These are phyloP conservation scores for Petrolisthes cinctipes DNA, from an alignment of 2,888 invertebrate genomes.

Conservation along the genomic window DNA sequence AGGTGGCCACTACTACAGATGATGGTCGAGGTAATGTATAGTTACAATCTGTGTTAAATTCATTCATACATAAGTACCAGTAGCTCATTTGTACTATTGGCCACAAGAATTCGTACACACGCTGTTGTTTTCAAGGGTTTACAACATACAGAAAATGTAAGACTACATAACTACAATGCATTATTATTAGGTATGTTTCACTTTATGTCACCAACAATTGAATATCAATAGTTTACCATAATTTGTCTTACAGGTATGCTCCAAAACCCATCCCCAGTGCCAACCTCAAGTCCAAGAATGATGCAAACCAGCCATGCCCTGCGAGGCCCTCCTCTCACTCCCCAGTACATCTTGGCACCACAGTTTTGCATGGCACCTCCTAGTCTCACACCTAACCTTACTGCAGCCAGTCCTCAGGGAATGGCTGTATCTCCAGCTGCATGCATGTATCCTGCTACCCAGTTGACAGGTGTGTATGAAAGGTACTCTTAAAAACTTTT, in stretches of 20 bases:
- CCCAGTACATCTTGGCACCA: slow-evolving; percentile 7
- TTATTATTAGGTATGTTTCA: too few relatives aligned
- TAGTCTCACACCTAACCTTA: neutral
- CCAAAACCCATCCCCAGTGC: neutral
- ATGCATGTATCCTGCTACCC: slow-evolving; percentile 1
- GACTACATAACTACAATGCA: too few relatives aligned
- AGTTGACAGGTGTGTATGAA: neutral
- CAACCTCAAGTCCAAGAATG: neutral
- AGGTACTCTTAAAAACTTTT: neutral
- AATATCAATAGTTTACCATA: too few relatives aligned
- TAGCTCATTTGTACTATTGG: too few relatives aligned
- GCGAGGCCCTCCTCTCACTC: neutral
- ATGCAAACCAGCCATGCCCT: neutral
- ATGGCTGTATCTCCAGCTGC: neutral
- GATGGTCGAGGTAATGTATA: neutral
- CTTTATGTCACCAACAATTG: too few relatives aligned
- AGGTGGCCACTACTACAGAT: neutral
- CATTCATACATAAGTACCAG: too few relatives aligned
- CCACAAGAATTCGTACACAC: too few relatives aligned
- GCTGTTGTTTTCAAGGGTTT: too few relatives aligned
- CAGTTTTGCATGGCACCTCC: neutral
- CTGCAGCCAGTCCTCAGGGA: neutral
- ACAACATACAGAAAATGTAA: too few relatives aligned
- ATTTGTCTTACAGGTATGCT: neutral
- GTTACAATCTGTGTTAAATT: too few relatives aligned